Percentiles rank a stretch among this genome's conserved stretches.
phyloP scores from a whole-genome alignment of 2,113 vertebrate genomes.

The Oreochromis spilurus region DNA sequence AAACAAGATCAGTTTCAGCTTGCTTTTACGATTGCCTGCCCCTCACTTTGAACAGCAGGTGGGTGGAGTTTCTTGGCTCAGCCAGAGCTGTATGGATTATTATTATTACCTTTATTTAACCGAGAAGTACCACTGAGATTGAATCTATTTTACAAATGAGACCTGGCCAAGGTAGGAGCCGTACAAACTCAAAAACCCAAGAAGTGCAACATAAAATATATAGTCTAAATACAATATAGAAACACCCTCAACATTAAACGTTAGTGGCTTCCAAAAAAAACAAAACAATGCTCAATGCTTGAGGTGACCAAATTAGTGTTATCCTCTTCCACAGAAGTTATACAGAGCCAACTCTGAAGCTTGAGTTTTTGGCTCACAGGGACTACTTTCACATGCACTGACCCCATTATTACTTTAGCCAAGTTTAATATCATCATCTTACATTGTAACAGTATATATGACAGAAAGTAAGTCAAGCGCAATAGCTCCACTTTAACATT shows the following conservation, averaged over 20 bases:
- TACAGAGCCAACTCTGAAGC: background rate
- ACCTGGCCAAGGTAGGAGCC: background rate
- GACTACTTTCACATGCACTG: background rate
- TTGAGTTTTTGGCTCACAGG: background rate
- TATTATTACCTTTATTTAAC: background rate
- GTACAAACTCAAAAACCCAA: background rate
- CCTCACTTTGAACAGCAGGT: background rate
- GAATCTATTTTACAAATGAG: background rate
- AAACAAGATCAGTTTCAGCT: background rate
- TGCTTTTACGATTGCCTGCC: background rate
- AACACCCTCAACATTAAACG: rapidly evolving
- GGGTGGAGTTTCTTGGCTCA: background rate
- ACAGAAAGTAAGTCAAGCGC: background rate
- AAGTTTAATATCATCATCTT: background rate
- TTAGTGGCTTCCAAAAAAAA: background rate
- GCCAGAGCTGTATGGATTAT: background rate
- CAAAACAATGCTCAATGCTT: background rate
- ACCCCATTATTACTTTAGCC: background rate
- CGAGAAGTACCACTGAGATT: background rate
- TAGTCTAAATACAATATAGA: background rate
- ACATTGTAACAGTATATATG: background rate
- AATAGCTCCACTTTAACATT: background rate
- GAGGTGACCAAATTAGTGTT: background rate
- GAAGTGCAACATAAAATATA: background rate
- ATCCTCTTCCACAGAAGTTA: background rate